phyloP scores from a whole-genome alignment of 2,797 vertebrate genomes.

The Helicolenus hilgendorfi region DNA sequence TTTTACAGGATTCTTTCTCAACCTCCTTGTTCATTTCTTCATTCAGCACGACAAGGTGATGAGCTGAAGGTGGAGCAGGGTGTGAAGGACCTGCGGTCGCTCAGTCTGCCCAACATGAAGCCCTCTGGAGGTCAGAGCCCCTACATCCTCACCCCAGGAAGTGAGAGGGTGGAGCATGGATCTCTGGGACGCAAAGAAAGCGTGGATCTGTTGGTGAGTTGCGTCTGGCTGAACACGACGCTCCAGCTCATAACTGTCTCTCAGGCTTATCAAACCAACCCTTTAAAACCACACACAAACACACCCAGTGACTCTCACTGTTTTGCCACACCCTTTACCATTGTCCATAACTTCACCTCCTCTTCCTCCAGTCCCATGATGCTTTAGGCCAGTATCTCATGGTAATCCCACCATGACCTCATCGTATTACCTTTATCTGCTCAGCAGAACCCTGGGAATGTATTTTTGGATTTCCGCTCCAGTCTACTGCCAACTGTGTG shows the following conservation, averaged over 20 bases:
- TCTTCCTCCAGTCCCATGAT: conserved; percentile 34
- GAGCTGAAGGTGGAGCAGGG: conserved; percentile 96
- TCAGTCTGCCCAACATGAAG: conserved; percentile 94
- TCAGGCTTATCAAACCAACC: conserved; percentile 16
- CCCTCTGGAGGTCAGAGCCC: conserved; percentile 78
- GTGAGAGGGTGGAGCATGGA: conserved; percentile 82
- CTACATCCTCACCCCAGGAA: conserved; percentile 84
- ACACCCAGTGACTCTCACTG: conserved; percentile 28
- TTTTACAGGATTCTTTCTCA: background rate
- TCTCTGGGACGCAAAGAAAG: conserved; percentile 83
- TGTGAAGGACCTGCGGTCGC: conserved; percentile 91
- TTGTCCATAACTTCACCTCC: conserved; percentile 51
- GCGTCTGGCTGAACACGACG: background rate
- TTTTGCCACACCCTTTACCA: conserved; percentile 8
- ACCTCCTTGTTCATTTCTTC: background rate
- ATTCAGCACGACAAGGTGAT: conserved; percentile 92
- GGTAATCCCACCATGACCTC: conserved; percentile 49
- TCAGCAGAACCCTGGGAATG: conserved; percentile 18
- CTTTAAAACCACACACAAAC: conserved; percentile 14
- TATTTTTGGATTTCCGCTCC: conserved; percentile 52
- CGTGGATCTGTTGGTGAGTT: conserved; percentile 88
- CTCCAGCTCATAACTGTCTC: background rate
- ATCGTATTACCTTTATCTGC: conserved; percentile 29
- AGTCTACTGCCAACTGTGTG: background rate
- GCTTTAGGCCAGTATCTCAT: conserved; percentile 9